Evolutionary conservation across 1,140 invertebrate species (phyloP).

Genomic region (Drosophila littoralis): DNA sequence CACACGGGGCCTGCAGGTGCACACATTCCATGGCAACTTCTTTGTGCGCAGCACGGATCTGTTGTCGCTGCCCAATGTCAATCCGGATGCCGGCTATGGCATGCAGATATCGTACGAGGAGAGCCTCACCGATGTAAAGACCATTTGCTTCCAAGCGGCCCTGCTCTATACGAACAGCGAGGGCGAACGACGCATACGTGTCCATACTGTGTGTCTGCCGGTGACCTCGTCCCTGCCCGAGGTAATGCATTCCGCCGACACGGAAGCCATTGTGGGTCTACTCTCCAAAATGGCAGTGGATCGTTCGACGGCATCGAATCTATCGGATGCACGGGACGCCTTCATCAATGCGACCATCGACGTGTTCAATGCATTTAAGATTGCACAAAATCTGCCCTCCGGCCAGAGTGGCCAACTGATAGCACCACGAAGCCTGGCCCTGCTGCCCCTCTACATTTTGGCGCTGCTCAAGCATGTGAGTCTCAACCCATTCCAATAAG

Average conservation of each 20-base stretch:
- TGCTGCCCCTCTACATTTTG: conserved; percentile 95
- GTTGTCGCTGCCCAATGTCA: conserved; percentile 97
- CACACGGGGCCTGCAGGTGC: conserved; percentile 95
- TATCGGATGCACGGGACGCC: conserved; percentile 97
- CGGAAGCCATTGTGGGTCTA: conserved; percentile 96
- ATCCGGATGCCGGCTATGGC: conserved; percentile 98
- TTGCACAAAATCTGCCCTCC: conserved; percentile 88
- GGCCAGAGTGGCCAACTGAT: conserved; percentile 88
- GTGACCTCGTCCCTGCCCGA: conserved; percentile 93
- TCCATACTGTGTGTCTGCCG: conserved; percentile 98
- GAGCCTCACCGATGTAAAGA: conserved; percentile 92
- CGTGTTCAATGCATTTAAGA: conserved; percentile 92
- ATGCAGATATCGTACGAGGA: conserved; percentile 95
- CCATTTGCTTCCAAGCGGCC: conserved; percentile 98
- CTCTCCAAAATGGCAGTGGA: conserved; percentile 99
- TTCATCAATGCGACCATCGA: conserved; percentile 98
- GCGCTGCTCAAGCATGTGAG: conserved; percentile 96
- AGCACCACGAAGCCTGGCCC: conserved; percentile 89
- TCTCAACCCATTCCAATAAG: conserved; percentile 29
- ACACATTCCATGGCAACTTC: conserved; percentile 99
- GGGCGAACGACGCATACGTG: conserved; percentile 98
- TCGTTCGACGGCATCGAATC: conserved; percentile 92
- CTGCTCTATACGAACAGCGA: conserved; percentile 98
- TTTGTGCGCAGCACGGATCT: conserved; percentile 99
- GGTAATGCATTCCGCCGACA: conserved; percentile 96